Evolutionary conservation across 2,888 invertebrate species (phyloP).

Genomic region (Andrena fulva): DNA sequence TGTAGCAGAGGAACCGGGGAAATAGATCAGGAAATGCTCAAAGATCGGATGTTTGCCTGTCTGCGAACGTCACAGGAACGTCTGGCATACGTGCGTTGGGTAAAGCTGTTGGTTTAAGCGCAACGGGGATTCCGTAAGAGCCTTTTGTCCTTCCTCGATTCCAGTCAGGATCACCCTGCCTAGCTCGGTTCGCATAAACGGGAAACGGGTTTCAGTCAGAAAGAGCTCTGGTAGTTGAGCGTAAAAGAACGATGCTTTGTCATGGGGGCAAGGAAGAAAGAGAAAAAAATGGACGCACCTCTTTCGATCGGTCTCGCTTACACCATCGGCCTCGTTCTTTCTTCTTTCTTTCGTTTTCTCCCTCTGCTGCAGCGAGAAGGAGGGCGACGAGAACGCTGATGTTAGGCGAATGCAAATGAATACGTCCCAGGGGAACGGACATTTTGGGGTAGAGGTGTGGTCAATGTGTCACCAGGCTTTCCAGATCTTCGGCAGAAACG

Average conservation of each 20-base stretch:
- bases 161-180: slow-evolving; percentile 74
- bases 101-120: slow-evolving; percentile 66
- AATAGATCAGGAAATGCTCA: slow-evolving; percentile 36
- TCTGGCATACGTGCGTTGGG: slow-evolving; percentile 22
- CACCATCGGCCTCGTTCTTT: slow-evolving; percentile 17
- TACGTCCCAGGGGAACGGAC: slow-evolving; percentile 25
- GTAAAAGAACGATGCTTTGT: slow-evolving; percentile 68
- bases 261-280: slow-evolving; percentile 46
- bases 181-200: slow-evolving; percentile 74
- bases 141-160: slow-evolving; percentile 77
- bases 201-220: slow-evolving; percentile 74
- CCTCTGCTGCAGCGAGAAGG: slow-evolving; percentile 44
- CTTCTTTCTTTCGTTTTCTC: slow-evolving; percentile 33
- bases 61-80: slow-evolving; percentile 28
- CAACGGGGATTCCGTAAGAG: slow-evolving; percentile 73
- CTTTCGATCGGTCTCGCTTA: slow-evolving; percentile 51
- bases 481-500: slow-evolving; percentile 18
- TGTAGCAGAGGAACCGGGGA: not conserved
- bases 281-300: slow-evolving; percentile 55
- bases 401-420: slow-evolving; percentile 67
- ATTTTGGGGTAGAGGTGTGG: slow-evolving; percentile 13
- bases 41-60: slow-evolving; percentile 27
- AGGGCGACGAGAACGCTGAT: slow-evolving; percentile 63
- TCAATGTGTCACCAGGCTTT: slow-evolving; percentile 25
- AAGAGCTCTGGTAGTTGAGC: slow-evolving; percentile 69